Conservation (phyloP, 23 tunicate species). For the Ciona savignyi region DNA sequence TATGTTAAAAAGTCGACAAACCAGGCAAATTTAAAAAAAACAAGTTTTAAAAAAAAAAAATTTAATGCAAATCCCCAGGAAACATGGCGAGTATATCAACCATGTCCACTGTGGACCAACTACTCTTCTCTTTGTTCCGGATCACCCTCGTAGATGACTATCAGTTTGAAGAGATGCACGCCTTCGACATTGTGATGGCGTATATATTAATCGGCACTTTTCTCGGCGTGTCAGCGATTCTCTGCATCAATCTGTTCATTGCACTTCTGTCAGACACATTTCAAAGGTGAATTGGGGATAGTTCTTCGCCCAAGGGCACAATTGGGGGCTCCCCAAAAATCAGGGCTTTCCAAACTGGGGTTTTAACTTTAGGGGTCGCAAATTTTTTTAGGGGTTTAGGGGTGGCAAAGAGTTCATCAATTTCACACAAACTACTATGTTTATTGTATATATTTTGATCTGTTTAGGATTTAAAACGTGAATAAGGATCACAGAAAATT, state of each 20-base stretch:
- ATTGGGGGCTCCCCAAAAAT: no score
- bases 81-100: slow-evolving; percentile 22
- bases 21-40: no score
- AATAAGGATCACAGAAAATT: no score
- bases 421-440: no score
- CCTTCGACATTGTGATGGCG: slow-evolving; percentile 81
- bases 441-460: no score
- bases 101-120: slow-evolving; percentile 72
- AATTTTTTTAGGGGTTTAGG: no score
- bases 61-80: slow-evolving; percentile 34
- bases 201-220: slow-evolving; percentile 79
- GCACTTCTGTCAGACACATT: slow-evolving; percentile 96
- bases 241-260: slow-evolving; percentile 87
- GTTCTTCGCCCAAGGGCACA: neutral
- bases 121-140: slow-evolving; percentile 83
- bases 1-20: no score
- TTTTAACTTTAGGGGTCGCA: no score
- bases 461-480: no score
- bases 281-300: slow-evolving; percentile 44
- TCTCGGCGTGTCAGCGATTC: slow-evolving; percentile 66
- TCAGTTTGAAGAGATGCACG: slow-evolving; percentile 69
- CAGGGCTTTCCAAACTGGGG: no score
- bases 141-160: slow-evolving; percentile 93
- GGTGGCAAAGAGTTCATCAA: no score
- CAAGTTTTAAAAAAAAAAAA: no score